Evolutionary conservation across 2,797 vertebrate species (phyloP).

Genomic region (Sphenodon punctatus): DNA sequence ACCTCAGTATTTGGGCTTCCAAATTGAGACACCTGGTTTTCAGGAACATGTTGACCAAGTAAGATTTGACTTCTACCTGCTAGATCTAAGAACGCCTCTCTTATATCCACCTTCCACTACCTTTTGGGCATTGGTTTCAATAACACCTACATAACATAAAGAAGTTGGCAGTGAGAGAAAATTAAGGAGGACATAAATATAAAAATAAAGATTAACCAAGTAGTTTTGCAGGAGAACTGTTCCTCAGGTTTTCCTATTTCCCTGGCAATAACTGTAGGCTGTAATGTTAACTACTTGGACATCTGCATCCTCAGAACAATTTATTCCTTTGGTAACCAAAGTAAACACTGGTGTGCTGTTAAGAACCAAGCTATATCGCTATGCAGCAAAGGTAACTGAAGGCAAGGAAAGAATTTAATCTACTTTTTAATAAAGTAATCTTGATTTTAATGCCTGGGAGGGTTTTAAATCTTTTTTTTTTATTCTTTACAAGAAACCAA

Average conservation of each 20-base stretch:
- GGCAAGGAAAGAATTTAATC: slow-evolving; percentile 48
- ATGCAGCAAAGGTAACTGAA: slow-evolving; percentile 40
- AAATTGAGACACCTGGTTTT: background rate
- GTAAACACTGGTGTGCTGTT: slow-evolving; percentile 57
- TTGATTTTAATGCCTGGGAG: slow-evolving; percentile 35
- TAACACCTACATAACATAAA: background rate
- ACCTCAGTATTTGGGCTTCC: background rate
- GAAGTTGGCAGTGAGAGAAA: background rate
- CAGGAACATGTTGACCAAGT: no score
- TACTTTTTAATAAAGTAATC: slow-evolving; percentile 47
- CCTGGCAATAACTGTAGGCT: slow-evolving; percentile 53
- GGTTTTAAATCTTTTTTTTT: background rate
- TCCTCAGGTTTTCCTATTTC: slow-evolving; percentile 68
- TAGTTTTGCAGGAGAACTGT: slow-evolving; percentile 47
- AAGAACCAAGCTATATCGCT: slow-evolving; percentile 48
- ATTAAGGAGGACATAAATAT: slow-evolving; percentile 35
- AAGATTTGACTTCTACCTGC: no score
- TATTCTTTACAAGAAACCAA: slow-evolving; percentile 33
- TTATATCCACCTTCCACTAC: background rate
- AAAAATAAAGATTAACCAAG: slow-evolving; percentile 39
- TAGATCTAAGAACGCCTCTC: no score
- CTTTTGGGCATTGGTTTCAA: background rate
- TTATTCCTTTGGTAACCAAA: slow-evolving; percentile 65
- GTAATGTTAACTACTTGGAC: slow-evolving; percentile 65
- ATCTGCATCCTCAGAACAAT: slow-evolving; percentile 68